A percentile compares a stretch with the other conserved stretches of the same genome.
Conservation (phyloP, 2,888 invertebrate genomes). For the Ophioninae sp. region DNA sequence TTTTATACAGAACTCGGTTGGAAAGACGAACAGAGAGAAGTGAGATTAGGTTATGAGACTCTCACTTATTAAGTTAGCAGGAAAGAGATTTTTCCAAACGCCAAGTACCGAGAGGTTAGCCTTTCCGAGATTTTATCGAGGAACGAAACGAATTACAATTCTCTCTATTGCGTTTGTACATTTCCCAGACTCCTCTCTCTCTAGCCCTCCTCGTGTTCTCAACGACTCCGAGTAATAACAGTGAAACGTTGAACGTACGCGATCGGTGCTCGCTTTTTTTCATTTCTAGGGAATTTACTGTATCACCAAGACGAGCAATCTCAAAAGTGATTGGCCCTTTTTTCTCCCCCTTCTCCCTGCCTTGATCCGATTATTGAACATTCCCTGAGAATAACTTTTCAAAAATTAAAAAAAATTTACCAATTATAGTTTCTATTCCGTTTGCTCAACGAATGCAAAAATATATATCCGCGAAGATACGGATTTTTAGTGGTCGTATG, state of each 20-base stretch:
- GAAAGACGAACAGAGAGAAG: conserved; percentile 7
- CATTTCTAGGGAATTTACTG: conserved; percentile 28
- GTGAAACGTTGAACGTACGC: conserved; percentile 75
- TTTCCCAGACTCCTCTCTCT: conserved; percentile 6
- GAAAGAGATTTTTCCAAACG: conserved; percentile 69
- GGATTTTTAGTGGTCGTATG: conserved; percentile 10
- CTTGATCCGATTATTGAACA: conserved; percentile 4
- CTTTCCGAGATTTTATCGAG: conserved; percentile 29
- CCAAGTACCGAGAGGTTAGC: conserved; percentile 58
- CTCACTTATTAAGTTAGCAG: conserved; percentile 77
- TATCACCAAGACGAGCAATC: conserved; percentile 7
- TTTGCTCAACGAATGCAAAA: background rate
- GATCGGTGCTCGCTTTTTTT: conserved; percentile 71
- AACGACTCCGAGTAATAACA: conserved; percentile 76
- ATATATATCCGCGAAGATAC: conserved; percentile 32
- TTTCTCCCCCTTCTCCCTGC: conserved; percentile 2
- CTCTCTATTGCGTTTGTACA: conserved; percentile 56
- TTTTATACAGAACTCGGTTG: background rate
- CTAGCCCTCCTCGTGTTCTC: conserved; percentile 28
- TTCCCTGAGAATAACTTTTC: conserved; percentile 19
- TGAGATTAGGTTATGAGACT: conserved; percentile 48
- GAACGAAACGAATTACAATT: conserved; percentile 75
- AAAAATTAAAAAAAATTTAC: conserved; percentile 11
- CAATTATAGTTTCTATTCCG: conserved; percentile 30
- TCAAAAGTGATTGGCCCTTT: conserved; percentile 15